Evolutionary conservation across 1,140 invertebrate genomes (phyloP), one percentile per base, ranked within the genome.

Genomic region (Lamellibrachia luymesi): DNA sequence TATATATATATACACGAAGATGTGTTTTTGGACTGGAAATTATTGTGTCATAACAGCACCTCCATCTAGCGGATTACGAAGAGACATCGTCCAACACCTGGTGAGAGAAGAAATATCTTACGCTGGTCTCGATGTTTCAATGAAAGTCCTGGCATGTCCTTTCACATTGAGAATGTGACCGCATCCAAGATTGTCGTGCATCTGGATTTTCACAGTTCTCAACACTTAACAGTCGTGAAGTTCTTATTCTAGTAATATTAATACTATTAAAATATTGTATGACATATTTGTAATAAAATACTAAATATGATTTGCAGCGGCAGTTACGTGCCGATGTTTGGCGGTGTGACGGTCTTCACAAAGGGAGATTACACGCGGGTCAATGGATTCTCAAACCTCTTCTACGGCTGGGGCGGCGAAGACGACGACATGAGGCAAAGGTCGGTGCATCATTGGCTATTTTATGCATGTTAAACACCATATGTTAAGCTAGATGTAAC

Each of bases 321-420:
- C 13, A 80, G 64, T 80, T 80, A 80, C 64, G 64, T 80, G 64
- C 64, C 64, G 13, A 80, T 80, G 64, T 80, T 94, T 22, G 94
- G 94, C 52, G 94, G 94, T 50, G 93, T 94, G 56, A 64, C 93
- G 10, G 56, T 52, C 22, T 64, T 94, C 38, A 92, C 92, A 17
- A n/a, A 50, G 50, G 94, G 92, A 17, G 92, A 93, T 50, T 94
- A 93, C 92, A n/a, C 90, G 27, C 91, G 50, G 56, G 93, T 98
- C 7, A 99, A 99, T 96, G 98, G 99, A 2, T 99, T 99, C 97
- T 98, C 98, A 22, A 99, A 99, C 96, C 95, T 97, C 51, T 99
- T 98, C 96, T 98, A 97, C 96, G 98, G 98, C 0, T 98, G 92
- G 92, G 98, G 96, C n/a, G 95, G 95, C 25, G 95, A 96, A 92